These are phyloP conservation scores for Thumatha senex DNA, from an alignment of 2,888 invertebrate species.

Conservation along the genomic window DNA sequence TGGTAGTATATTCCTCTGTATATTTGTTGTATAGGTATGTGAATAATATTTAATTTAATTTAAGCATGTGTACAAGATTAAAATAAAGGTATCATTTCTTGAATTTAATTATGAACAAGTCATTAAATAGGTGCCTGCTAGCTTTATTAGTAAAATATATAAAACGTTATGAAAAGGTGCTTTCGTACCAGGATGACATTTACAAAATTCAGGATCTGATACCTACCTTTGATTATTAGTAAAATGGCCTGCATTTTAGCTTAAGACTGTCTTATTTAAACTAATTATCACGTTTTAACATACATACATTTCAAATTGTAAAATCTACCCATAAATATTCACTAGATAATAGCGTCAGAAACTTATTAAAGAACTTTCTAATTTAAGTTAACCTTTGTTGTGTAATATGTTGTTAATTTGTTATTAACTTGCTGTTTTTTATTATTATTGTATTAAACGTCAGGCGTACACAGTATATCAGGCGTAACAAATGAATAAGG, in stretches of 20 bases:
- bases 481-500: background rate
- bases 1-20: constrained; percentile 4
- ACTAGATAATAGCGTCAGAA: constrained; percentile 9
- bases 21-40: constrained; percentile 12
- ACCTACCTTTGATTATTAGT: constrained; percentile 13
- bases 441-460: constrained; percentile 13
- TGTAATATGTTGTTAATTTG: constrained; percentile 31
- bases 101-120: background rate
- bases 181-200: background rate
- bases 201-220: background rate
- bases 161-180: constrained; percentile 1
- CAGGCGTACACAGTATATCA: constrained; percentile 7
- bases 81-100: constrained; percentile 13
- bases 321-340: constrained; percentile 2
- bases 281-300: constrained; percentile 17
- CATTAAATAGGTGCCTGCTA: background rate
- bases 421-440: constrained; percentile 29
- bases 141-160: constrained; percentile 1
- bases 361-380: constrained; percentile 12
- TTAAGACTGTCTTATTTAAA: constrained; percentile 30
- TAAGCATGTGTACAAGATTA: constrained; percentile 8
- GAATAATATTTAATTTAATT: constrained; percentile 11
- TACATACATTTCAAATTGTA: background rate
- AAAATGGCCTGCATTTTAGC: constrained; percentile 29
- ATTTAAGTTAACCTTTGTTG: constrained; percentile 17